phyloP scores from a whole-genome alignment of 2,113 vertebrate species.

The Speoplatyrhinus poulsoni region DNA sequence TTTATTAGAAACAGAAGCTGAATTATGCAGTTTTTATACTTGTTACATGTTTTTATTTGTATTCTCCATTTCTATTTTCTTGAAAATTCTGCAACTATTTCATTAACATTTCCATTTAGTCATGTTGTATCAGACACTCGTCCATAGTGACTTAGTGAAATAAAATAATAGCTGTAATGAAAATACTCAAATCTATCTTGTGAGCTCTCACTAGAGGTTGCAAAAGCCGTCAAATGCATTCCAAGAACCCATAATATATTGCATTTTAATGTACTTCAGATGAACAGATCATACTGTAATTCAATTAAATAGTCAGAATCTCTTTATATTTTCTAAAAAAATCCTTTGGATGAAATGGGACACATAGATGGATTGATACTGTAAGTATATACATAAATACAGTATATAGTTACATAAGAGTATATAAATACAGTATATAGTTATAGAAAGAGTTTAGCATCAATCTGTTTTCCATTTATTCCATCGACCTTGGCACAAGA shows the following conservation, averaged over 20 bases:
- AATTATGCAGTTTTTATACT: constrained; percentile 43
- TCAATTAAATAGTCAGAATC: too few species aligned
- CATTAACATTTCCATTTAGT: too few species aligned
- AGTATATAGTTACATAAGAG: constrained; percentile 30
- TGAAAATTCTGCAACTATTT: neutral
- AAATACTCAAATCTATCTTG: neutral
- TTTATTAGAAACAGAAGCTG: constrained; percentile 60
- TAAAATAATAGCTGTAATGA: too few species aligned
- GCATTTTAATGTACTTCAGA: too few species aligned
- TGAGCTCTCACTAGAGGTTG: constrained; percentile 2
- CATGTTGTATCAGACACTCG: too few species aligned
- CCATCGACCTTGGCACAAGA: constrained; percentile 14
- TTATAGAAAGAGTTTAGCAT: constrained; percentile 19
- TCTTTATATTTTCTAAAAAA: neutral
- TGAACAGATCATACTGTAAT: too few species aligned
- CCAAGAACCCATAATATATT: too few species aligned
- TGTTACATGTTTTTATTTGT: neutral
- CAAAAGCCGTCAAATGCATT: neutral
- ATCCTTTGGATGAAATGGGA: neutral
- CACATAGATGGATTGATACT: constrained; percentile 5
- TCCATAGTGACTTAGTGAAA: too few species aligned
- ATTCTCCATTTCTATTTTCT: constrained; percentile 12
- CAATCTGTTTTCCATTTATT: constrained; percentile 51
- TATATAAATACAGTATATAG: constrained; percentile 13
- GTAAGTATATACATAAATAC: constrained; percentile 40